A percentile compares a stretch with the other conserved stretches of the same genome.
Conservation (phyloP, 1,140 invertebrate genomes). For the Drosophila tani region DNA sequence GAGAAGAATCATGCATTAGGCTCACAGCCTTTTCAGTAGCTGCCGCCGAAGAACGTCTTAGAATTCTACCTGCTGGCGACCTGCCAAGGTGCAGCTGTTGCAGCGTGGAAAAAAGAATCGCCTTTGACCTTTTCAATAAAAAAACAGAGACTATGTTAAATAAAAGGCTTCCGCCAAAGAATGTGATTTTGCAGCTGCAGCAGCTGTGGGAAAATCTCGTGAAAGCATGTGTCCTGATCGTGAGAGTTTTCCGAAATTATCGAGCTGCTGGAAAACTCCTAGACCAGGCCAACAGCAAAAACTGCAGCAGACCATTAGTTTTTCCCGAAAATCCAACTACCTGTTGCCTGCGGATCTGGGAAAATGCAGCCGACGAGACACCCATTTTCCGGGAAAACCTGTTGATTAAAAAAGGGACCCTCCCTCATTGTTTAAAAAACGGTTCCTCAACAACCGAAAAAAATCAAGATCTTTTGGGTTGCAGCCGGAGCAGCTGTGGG, state of each 20-base stretch:
- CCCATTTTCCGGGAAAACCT: constrained; percentile 40
- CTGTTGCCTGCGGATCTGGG: constrained; percentile 30
- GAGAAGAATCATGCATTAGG: constrained; percentile 25
- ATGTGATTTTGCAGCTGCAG: constrained; percentile 30
- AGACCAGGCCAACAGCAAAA: constrained; percentile 34
- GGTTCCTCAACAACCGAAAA: background rate
- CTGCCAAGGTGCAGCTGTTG: constrained; percentile 8
- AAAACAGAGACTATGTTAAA: constrained; percentile 10
- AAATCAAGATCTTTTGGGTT: constrained; percentile 14
- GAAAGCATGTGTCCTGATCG: constrained; percentile 16
- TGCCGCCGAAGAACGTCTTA: background rate
- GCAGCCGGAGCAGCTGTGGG: constrained; percentile 52
- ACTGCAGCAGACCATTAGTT: background rate
- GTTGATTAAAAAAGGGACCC: constrained; percentile 25
- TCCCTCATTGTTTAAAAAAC: constrained; percentile 29
- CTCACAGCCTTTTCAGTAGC: constrained; percentile 11
- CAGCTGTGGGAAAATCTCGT: constrained; percentile 44
- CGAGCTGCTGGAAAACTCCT: constrained; percentile 13
- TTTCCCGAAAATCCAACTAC: constrained; percentile 18
- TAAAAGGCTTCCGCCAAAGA: background rate
- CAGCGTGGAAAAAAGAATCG: background rate
- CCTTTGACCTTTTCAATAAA: constrained; percentile 2
- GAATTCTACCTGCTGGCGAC: constrained; percentile 24
- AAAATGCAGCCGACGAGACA: constrained; percentile 15
- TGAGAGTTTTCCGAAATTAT: constrained; percentile 39